Percentiles rank a stretch among this genome's conserved stretches.
phyloP scores from a whole-genome alignment of 92 coral and sea anemone species.

The Palythoa heliodiscus region DNA sequence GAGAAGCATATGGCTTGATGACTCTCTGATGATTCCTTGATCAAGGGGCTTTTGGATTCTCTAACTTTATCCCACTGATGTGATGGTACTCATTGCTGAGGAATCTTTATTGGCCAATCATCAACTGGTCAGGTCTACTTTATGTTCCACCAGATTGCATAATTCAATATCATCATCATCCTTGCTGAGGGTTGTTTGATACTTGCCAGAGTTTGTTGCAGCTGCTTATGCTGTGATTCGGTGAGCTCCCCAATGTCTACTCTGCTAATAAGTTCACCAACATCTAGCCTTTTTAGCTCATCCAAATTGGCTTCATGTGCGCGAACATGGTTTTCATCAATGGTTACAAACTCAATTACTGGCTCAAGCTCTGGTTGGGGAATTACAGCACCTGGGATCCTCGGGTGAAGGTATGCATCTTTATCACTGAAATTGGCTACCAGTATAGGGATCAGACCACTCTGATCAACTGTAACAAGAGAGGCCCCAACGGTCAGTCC shows the following conservation, averaged over 20 bases:
- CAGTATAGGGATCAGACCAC: constrained; percentile 52
- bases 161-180: constrained; percentile 67
- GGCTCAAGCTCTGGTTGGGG: not conserved
- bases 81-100: constrained; percentile 59
- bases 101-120: constrained; percentile 56
- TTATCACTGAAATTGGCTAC: constrained; percentile 55
- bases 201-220: constrained; percentile 46
- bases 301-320: not conserved
- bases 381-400: constrained; percentile 53
- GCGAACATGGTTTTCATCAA: not conserved
- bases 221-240: constrained; percentile 40
- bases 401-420: constrained; percentile 47
- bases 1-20: constrained; percentile 65
- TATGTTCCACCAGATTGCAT: constrained; percentile 63
- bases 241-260: constrained; percentile 54
- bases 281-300: not conserved
- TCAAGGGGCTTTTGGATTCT: constrained; percentile 56
- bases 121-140: constrained; percentile 47
- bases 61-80: constrained; percentile 56
- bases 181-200: constrained; percentile 55
- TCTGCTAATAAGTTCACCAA: constrained; percentile 28
- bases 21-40: constrained; percentile 56
- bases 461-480: constrained; percentile 52
- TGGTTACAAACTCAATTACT: not conserved
- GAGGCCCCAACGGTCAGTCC: constrained; percentile 61